Evolutionary conservation across 2,113 vertebrate genomes (phyloP).

Genomic region (Romanogobio albipinnatus): DNA sequence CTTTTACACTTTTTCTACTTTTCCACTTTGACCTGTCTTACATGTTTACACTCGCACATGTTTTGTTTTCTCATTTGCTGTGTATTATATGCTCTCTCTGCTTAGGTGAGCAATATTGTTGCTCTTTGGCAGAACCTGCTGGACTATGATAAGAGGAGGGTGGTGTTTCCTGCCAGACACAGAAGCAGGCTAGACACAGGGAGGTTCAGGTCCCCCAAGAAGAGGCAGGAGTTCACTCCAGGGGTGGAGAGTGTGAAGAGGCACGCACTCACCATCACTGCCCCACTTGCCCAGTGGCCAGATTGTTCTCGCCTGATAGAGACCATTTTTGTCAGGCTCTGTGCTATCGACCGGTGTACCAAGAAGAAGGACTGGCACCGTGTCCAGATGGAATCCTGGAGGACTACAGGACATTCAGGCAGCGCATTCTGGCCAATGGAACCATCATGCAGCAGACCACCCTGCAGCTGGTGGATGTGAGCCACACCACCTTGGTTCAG

Average conservation of each 20-base stretch:
- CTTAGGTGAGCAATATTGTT: slow-evolving; percentile 25
- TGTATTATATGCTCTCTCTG: slow-evolving; percentile 6
- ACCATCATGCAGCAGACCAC: slow-evolving; percentile 30
- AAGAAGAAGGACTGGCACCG: neutral
- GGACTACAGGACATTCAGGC: neutral
- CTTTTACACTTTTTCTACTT: neutral
- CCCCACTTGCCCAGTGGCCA: slow-evolving; percentile 13
- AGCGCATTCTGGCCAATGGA: slow-evolving; percentile 11
- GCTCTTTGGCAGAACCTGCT: slow-evolving; percentile 34
- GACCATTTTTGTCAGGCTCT: slow-evolving; percentile 35
- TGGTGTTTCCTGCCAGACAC: slow-evolving; percentile 41
- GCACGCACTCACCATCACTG: neutral
- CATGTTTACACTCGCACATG: neutral
- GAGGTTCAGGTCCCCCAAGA: slow-evolving; percentile 32
- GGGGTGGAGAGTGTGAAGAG: slow-evolving; percentile 39
- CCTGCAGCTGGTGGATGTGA: slow-evolving; percentile 49
- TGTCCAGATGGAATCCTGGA: slow-evolving; percentile 33
- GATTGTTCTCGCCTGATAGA: slow-evolving; percentile 46
- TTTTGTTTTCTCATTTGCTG: slow-evolving; percentile 11
- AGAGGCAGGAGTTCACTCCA: slow-evolving; percentile 22
- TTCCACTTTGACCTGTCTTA: slow-evolving; percentile 16
- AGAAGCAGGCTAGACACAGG: slow-evolving; percentile 31
- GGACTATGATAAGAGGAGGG: slow-evolving; percentile 20
- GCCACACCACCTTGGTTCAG: slow-evolving; percentile 29
- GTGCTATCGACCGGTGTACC: neutral